Conservation (phyloP, 2,888 invertebrate species). For the Latrodectus hesperus region DNA sequence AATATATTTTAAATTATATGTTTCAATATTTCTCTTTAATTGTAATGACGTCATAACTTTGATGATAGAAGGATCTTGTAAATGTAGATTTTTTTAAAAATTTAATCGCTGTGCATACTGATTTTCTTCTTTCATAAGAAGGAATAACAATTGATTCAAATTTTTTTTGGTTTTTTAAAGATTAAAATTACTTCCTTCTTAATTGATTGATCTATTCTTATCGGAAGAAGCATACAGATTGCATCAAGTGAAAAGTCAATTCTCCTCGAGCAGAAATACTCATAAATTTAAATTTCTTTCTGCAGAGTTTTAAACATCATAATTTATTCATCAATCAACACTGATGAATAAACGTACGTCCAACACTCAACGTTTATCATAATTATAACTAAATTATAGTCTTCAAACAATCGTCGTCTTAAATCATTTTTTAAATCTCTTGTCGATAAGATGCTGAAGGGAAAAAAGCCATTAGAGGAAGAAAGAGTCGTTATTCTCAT, state of each 20-base stretch:
- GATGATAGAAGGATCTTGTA: no score
- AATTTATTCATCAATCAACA: slow-evolving; percentile 56
- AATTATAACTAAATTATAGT: slow-evolving; percentile 59
- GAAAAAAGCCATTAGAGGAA: slow-evolving; percentile 33
- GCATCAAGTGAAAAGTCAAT: background rate
- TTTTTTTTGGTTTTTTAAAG: no score
- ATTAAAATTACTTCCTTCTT: no score
- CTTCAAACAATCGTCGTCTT: slow-evolving; percentile 34
- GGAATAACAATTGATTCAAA: no score
- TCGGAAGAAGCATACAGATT: background rate
- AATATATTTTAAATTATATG: no score
- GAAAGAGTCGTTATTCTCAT: slow-evolving; percentile 26
- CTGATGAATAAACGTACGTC: background rate
- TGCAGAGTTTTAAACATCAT: slow-evolving; percentile 20
- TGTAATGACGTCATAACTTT: no score
- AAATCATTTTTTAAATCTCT: slow-evolving; percentile 35
- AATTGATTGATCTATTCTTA: no score
- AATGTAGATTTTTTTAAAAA: no score
- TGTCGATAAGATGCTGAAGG: slow-evolving; percentile 46
- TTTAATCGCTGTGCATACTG: no score
- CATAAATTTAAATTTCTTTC: slow-evolving; percentile 31
- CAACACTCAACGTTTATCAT: slow-evolving; percentile 27
- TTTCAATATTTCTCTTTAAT: no score
- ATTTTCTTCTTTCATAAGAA: no score
- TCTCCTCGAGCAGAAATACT: background rate